These are phyloP conservation scores for Nipponacmea schrenckii DNA, from an alignment of 2,888 invertebrate genomes.

Conservation along the genomic window DNA sequence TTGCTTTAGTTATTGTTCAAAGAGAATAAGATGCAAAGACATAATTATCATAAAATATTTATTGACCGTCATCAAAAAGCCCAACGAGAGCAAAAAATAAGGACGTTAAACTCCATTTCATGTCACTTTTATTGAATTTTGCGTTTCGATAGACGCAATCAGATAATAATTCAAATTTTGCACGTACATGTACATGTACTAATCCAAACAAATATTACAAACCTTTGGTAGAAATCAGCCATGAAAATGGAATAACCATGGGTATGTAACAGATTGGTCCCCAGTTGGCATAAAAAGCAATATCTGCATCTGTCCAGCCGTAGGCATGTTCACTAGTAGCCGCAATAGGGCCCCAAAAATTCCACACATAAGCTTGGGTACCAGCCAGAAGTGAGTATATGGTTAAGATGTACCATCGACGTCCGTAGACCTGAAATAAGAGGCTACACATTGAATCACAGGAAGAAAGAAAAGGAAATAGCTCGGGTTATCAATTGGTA, in stretches of 20 bases:
- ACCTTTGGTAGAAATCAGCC: conserved; percentile 56
- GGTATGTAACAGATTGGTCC: conserved; percentile 47
- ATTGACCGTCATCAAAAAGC: too few relatives aligned
- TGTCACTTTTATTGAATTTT: too few relatives aligned
- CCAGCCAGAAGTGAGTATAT: conserved; percentile 42
- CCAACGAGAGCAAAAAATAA: too few relatives aligned
- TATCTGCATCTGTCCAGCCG: conserved; percentile 43
- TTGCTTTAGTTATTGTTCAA: too few relatives aligned
- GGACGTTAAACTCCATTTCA: too few relatives aligned
- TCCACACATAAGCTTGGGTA: conserved; percentile 49
- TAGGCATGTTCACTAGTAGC: conserved; percentile 44
- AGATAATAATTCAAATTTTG: too few relatives aligned
- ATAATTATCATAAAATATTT: too few relatives aligned
- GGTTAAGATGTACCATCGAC: conserved; percentile 48
- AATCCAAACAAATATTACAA: conserved; percentile 1
- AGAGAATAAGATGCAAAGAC: too few relatives aligned
- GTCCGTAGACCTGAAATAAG: conserved; percentile 36
- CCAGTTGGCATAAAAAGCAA: conserved; percentile 50
- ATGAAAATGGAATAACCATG: conserved; percentile 41
- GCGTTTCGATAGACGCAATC: too few relatives aligned
- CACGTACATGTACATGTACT: too few relatives aligned
- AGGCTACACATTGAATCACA: neutral
- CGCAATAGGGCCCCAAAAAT: conserved; percentile 52
- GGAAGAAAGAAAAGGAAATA: too few relatives aligned
- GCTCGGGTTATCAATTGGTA: too few relatives aligned